Base-by-base conservation (phyloP, 2,888 invertebrate species). In the Dioctria rufipes region DNA sequence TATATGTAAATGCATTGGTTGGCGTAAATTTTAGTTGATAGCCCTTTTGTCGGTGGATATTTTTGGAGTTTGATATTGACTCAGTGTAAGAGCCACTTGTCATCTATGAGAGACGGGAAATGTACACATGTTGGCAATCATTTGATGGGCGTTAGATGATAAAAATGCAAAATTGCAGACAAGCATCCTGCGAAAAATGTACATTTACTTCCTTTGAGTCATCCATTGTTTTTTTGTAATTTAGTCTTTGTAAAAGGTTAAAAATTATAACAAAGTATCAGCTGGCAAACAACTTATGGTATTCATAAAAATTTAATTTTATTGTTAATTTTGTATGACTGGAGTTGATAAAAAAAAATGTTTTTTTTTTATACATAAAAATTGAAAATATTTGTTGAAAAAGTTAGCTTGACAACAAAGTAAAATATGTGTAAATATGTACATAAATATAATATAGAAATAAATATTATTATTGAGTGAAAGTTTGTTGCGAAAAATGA, bases 1-100 rank as follows among this genome's bases (percentile, higher is more conserved):
- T 49, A 51, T 51, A 51, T 51, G 25, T 49, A 69, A 51, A 51
- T 69, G 69, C 51, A 69, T 49, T 39, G 37, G 43, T 69, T 51
- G 69, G 69, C 39, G 69, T 69, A 69, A 51, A 69, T 69, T 69
- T 39, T 54, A 9, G 69, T 51, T 69, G 69, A 69, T 69, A 69
- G 69, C 51, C 69, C 11, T 37, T 54, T 37, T 46, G 46, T 43
- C 51, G 37, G 69, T 11, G 39, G 51, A 25, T 69, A 69, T 69
- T 69, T 69, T 69, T 69, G 69, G 69, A 69, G 69, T 39, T 51
- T 51, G 54, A 69, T 69, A 39, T 69, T 46, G 51, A 51, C 69
- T 69, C 69, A 69, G 9, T 46, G 25, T 39, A 37, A 25, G 6
- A 6, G 8, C 25, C 69, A 69, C 69, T 69, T 69, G 69, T 69